A percentile compares a stretch with the other conserved stretches of the same genome.
Conservation (phyloP, 2,888 invertebrate genomes). For the Coelogynopora nodosa region DNA sequence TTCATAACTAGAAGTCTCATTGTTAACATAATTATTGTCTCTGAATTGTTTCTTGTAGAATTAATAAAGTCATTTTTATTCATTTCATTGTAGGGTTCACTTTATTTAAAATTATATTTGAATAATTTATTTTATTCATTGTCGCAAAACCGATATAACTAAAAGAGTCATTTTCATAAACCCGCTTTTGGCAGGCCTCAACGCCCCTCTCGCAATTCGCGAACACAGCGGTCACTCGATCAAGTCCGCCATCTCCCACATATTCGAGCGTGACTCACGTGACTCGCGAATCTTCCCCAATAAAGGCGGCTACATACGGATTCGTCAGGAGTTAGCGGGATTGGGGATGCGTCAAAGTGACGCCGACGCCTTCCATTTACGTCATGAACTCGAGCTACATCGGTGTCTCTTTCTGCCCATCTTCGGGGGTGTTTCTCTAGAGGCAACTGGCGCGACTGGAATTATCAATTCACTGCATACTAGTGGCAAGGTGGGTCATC, state of each 20-base stretch:
- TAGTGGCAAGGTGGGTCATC: neutral
- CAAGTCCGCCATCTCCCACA: slow-evolving; percentile 70
- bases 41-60: too few species aligned
- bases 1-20: too few species aligned
- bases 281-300: neutral
- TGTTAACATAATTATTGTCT: too few species aligned
- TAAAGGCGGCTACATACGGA: neutral
- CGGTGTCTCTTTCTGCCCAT: neutral
- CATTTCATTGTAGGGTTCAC: too few species aligned
- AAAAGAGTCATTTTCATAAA: too few species aligned
- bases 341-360: neutral
- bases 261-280: slow-evolving; percentile 20
- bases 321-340: neutral
- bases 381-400: neutral
- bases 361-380: neutral
- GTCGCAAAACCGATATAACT: too few species aligned
- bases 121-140: too few species aligned
- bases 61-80: too few species aligned
- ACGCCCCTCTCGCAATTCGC: slow-evolving; percentile 76
- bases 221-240: slow-evolving; percentile 83
- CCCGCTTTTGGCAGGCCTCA: slow-evolving; percentile 58
- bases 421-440: neutral
- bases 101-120: too few species aligned
- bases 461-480: neutral
- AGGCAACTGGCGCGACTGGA: neutral